Evolutionary conservation across 2,113 vertebrate genomes (phyloP).

Genomic region (Entelurus aequoreus): DNA sequence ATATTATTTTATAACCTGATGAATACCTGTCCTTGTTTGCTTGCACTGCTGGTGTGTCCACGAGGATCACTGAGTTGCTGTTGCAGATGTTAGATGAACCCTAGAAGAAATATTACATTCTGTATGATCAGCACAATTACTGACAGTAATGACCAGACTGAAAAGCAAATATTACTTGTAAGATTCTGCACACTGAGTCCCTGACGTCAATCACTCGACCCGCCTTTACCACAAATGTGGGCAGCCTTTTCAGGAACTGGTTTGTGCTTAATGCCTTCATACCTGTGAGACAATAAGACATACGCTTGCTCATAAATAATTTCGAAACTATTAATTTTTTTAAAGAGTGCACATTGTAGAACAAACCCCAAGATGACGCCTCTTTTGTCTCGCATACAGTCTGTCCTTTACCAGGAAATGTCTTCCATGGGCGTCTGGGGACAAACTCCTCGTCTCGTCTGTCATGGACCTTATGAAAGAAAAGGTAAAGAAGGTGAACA

Average conservation of each 20-base stretch:
- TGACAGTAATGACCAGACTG: not conserved
- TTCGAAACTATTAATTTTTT: not conserved
- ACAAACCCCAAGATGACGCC: constrained; percentile 64
- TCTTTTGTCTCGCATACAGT: constrained; percentile 44
- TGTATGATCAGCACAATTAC: not conserved
- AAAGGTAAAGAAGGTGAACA: not conserved
- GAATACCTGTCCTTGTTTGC: constrained; percentile 59
- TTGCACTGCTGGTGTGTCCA: constrained; percentile 70
- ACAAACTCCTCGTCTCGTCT: constrained; percentile 73
- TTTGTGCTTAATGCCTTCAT: constrained; percentile 52
- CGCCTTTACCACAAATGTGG: constrained; percentile 65
- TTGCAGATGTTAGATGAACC: constrained; percentile 43
- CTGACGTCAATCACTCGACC: constrained; percentile 67
- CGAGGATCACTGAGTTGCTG: constrained; percentile 51
- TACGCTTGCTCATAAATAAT: not conserved
- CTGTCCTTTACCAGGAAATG: constrained; percentile 79
- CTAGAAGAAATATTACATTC: constrained; percentile 52
- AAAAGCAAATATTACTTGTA: constrained; percentile 69
- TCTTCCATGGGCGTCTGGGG: constrained; percentile 45
- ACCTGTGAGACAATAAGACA: constrained; percentile 22
- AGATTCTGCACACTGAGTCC: constrained; percentile 48
- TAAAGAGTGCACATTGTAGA: not conserved
- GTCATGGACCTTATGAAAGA: constrained; percentile 77
- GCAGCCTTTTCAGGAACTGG: constrained; percentile 70
- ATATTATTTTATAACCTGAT: not conserved